Evolutionary conservation across 2,113 vertebrate genomes (phyloP), one percentile per base, ranked within the genome.

Genomic region (Holacanthus passer): DNA sequence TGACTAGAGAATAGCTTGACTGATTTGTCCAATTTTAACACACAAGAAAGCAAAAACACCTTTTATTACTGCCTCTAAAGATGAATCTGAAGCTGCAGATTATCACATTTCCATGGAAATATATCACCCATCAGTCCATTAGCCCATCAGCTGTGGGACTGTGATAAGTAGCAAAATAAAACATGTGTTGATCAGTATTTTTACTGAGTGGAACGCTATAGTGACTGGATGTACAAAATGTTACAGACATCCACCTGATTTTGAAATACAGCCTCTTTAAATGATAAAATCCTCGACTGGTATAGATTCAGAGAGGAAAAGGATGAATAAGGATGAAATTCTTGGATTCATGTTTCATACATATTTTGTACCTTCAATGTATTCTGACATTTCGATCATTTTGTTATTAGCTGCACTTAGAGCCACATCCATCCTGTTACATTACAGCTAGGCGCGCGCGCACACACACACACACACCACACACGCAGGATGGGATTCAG

Each of bases 401-500:
- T 17, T 43, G 50, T 7, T 66, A 50, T 67, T 9, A 37, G 50
- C 17, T 52, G 37, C 66, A 60, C 43, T 68, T 19, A n/a, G 43
- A 80, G 35, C 39, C 24, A 48, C 50, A 39, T 31, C 24, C 20
- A 2, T 31, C 11, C 22, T 65, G 31, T 24, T 50, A 27, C 31
- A 37, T 13, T 5, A 31, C 4, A 8, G 35, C 2, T 29, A 74
- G 13, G 65, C 19, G 3, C 47, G 41, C 69, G 31, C 70, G 59
- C 27, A 20, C 24, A 31, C 69, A 29, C 52, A 63, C 50, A 63
- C 37, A 37, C 6, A 71, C 35, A 41, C 52, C 68, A 59, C 63
- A 37, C 24, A 32, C 50, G 48, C 24, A 50, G 27, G 60, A 77
- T 72, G 48, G 12, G 70, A 55, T 73, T 71, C 13, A 32, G 78